Percentiles rank a stretch among this genome's conserved stretches.
Conservation (phyloP, 2,888 invertebrate species). For the Ctena decussata region DNA sequence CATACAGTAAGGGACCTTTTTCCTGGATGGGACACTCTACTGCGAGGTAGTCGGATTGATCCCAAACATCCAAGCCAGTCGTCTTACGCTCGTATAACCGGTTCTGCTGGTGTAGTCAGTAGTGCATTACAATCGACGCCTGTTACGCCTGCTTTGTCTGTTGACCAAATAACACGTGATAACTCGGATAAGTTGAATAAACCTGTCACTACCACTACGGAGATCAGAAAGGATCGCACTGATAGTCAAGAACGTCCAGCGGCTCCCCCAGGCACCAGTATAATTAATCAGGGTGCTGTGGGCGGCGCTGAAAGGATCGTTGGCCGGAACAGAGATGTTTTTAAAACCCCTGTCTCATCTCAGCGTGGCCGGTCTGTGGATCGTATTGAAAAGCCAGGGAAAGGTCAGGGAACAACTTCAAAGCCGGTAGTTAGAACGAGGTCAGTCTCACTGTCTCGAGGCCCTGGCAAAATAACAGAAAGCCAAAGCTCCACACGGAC, state of each 20-base stretch:
- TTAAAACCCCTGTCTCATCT: not conserved
- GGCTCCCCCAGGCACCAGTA: not conserved
- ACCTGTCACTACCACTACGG: not conserved
- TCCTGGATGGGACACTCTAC: not conserved
- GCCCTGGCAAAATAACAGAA: not conserved
- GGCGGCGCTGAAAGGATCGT: not conserved
- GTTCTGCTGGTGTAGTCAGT: not conserved
- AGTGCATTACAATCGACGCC: not conserved
- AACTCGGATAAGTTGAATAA: not conserved
- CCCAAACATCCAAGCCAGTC: not conserved
- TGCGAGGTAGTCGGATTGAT: not conserved
- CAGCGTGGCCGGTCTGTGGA: not conserved
- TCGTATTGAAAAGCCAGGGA: not conserved
- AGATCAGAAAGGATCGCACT: not conserved
- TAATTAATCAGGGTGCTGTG: no score
- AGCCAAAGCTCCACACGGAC: not conserved
- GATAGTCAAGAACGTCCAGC: not conserved
- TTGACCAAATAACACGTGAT: not conserved
- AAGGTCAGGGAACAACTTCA: not conserved
- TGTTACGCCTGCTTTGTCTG: not conserved
- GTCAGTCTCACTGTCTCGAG: not conserved
- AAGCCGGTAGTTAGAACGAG: not conserved
- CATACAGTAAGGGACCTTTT: not conserved
- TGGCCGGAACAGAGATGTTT: not conserved
- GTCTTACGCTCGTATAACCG: not conserved